These are phyloP conservation scores for Leptarthrus brevirostris DNA, from an alignment of 2,888 invertebrate genomes.

Conservation along the genomic window DNA sequence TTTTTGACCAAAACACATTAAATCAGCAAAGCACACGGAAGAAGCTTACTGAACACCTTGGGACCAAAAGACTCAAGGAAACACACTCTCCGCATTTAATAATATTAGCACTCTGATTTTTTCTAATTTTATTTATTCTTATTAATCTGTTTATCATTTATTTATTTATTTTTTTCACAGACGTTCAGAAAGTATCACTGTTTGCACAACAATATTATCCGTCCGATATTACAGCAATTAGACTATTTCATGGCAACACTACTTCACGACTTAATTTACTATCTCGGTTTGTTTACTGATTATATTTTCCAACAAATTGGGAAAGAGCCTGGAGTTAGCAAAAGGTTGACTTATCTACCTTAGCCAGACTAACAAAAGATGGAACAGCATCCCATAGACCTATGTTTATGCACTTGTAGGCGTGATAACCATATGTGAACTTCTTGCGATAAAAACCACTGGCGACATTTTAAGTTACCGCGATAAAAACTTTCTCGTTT, in stretches of 20 bases:
- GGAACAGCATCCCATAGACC: not conserved
- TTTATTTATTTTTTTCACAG: not conserved
- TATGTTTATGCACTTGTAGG: conserved; percentile 1
- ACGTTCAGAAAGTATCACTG: not conserved
- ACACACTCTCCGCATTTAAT: not conserved
- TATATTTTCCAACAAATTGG: not conserved
- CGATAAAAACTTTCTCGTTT: not conserved
- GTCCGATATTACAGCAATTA: not conserved
- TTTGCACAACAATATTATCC: conserved; percentile 2
- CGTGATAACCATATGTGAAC: conserved; percentile 29
- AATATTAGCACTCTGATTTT: not conserved
- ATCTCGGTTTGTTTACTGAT: conserved; percentile 12
- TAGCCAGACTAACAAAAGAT: not conserved
- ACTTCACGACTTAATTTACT: not conserved
- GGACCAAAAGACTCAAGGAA: not conserved
- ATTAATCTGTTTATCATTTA: not conserved
- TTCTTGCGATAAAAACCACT: conserved; percentile 9
- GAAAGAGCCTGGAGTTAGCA: not conserved
- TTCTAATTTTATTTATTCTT: not conserved
- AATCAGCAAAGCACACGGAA: conserved; percentile 14
- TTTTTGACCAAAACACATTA: conserved; percentile 22
- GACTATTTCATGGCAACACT: not conserved
- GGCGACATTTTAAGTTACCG: conserved; percentile 2
- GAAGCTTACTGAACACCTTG: not conserved
- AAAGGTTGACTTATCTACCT: conserved; percentile 8